Conservation (phyloP, 2,113 vertebrate species). For the Picathartes gymnocephalus region DNA sequence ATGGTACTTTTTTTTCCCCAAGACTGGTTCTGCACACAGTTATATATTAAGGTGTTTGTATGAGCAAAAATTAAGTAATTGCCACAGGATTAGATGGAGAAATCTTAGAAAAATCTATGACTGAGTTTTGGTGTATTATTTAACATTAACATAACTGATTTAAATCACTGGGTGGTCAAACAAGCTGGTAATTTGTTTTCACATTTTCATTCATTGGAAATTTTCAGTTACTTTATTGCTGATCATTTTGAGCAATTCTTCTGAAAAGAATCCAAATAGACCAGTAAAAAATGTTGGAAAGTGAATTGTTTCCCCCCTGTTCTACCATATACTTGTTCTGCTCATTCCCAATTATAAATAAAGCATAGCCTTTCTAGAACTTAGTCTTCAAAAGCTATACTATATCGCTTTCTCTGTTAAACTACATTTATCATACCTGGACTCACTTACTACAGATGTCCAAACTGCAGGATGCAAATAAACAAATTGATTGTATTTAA, state of each 20-base stretch:
- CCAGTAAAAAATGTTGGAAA: not conserved
- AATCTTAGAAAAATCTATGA: not conserved
- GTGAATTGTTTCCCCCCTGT: not conserved
- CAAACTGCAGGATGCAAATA: not conserved
- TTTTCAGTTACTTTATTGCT: not conserved
- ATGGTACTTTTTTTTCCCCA: fast-evolving
- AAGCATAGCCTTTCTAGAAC: not conserved
- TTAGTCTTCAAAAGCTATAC: not conserved
- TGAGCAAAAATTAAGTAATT: not conserved
- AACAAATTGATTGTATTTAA: not conserved
- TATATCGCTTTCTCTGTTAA: not conserved
- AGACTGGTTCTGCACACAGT: not conserved
- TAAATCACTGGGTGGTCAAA: not conserved
- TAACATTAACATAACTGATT: not conserved
- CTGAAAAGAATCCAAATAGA: not conserved
- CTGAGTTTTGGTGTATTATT: not conserved
- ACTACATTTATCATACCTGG: not conserved
- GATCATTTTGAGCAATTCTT: not conserved
- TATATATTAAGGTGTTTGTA: not conserved
- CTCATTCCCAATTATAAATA: not conserved
- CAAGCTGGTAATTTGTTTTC: not conserved
- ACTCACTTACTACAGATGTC: not conserved
- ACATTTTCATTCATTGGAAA: not conserved
- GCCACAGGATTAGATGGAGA: not conserved
- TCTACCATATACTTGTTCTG: not conserved